These are phyloP conservation scores for Tichodroma muraria DNA, from an alignment of 2,113 vertebrate genomes.

Conservation along the genomic window DNA sequence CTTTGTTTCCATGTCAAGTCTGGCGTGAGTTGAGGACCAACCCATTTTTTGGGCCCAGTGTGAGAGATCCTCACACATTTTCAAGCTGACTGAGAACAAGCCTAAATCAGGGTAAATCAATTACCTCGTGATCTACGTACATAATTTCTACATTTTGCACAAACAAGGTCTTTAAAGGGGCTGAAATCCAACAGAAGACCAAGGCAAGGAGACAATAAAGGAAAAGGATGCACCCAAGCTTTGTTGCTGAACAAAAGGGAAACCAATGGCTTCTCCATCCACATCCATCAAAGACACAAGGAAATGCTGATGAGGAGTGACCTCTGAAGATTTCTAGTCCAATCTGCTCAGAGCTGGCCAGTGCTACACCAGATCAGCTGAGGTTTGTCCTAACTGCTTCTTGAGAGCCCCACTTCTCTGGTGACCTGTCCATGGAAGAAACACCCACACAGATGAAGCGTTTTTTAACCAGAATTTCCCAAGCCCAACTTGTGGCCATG, in stretches of 20 bases:
- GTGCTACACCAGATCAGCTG: neutral
- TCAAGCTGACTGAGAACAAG: neutral
- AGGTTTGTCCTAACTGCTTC: neutral
- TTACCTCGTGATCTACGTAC: neutral
- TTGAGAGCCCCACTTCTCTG: neutral
- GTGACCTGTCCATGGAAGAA: neutral
- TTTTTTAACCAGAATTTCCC: neutral
- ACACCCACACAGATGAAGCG: neutral
- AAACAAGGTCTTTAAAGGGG: neutral
- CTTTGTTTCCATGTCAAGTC: neutral
- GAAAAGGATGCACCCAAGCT: neutral
- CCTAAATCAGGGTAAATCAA: neutral
- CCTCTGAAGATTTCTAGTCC: neutral
- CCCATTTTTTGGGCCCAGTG: neutral
- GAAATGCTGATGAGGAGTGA: neutral
- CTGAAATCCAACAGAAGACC: neutral
- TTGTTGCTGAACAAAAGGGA: neutral
- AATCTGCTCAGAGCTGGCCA: neutral
- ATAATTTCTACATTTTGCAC: neutral
- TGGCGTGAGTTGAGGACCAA: neutral
- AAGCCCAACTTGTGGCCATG: neutral
- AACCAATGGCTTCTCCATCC: neutral
- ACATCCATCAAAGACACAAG: neutral
- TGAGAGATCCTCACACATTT: neutral
- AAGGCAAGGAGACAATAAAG: neutral